Base-by-base conservation (phyloP, 1,140 invertebrate species). In the Scaptomyza graminum region DNA sequence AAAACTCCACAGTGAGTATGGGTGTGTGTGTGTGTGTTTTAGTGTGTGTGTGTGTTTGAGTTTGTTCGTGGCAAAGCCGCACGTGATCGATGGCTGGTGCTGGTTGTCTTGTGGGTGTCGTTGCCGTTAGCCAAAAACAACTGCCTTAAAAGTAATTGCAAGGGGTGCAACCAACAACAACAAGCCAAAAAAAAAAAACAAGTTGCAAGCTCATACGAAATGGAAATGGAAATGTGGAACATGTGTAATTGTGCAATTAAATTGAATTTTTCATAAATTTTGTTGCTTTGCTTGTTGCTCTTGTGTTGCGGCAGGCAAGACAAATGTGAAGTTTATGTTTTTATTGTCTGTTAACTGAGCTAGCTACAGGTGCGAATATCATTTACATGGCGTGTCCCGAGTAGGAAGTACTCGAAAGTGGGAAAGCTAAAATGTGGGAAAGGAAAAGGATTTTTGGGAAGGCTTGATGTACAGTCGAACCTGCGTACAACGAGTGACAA, bases 241-340 rank as follows among this genome's bases (percentile, higher is more conserved):
- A 90, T 88, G 88, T 90, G 88, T 90, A 90, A 90, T 90, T 87
- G 88, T 83, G 88, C 80, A 90, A 90, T 90, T 90, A 90, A 90
- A 90, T 90, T 90, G 88, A 90, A 90, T 90, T 90, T 90, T 90
- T 90, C 88, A 90, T 90, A 90, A 83, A 90, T 90, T 84, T 81
- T 22, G 37, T 60, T 73, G 46, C 28, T 41, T 41, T 43, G 51
- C 46, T 49, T 47, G 55, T 50, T 34, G 7, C 9, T 34, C 7
- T 9, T 9, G 0, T 55, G 54, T 28, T 31, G 28, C 28, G 22
- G 34, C 60, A 44, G 68, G 59, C 63, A 70, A 75, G 60, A 46
- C 50, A 56, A 71, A 72, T 63, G 81, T 37, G 39, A 60, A 47
- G 22, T 55, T 71, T 66, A 62, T 51, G 39, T 51, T 43, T 49